These are phyloP conservation scores for Priocnemis perturbator DNA, from an alignment of 2,888 invertebrate species.

Conservation along the genomic window DNA sequence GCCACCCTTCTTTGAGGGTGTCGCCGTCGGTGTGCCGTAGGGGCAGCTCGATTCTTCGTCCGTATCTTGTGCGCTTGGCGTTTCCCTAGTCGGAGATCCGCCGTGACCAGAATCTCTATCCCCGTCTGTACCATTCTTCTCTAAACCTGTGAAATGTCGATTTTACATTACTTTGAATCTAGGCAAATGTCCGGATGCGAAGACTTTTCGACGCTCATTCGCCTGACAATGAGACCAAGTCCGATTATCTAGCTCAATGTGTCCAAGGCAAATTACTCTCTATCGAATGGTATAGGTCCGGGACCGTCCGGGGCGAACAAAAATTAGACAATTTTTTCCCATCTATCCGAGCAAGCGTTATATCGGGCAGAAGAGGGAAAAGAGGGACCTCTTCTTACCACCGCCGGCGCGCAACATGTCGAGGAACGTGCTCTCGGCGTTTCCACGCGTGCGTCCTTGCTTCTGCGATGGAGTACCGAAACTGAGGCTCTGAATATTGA, in stretches of 20 bases:
- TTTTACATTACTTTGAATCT: neutral
- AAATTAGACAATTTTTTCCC: too few species aligned
- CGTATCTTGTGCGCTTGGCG: conserved; percentile 71
- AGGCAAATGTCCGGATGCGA: neutral
- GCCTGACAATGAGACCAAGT: neutral
- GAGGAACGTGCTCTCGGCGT: conserved; percentile 80
- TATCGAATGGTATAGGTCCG: too few species aligned
- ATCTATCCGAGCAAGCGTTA: too few species aligned
- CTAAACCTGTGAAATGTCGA: conserved; percentile 54
- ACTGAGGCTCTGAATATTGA: conserved; percentile 82
- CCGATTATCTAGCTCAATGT: too few species aligned
- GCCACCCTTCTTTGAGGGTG: conserved; percentile 67
- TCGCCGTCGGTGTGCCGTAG: conserved; percentile 64
- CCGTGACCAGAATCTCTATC: conserved; percentile 74
- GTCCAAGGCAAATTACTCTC: too few species aligned
- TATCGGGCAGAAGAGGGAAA: too few species aligned
- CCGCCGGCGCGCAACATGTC: conserved; percentile 82
- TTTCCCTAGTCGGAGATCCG: conserved; percentile 72
- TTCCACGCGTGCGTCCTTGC: conserved; percentile 75
- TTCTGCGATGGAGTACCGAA: conserved; percentile 77
- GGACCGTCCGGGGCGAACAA: too few species aligned
- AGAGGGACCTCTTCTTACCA: conserved; percentile 37
- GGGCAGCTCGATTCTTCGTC: conserved; percentile 78
- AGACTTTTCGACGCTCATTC: neutral
- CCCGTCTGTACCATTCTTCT: conserved; percentile 64